Evolutionary conservation across 2,113 vertebrate species (phyloP).

Genomic region (Sakesphorus luctuosus): DNA sequence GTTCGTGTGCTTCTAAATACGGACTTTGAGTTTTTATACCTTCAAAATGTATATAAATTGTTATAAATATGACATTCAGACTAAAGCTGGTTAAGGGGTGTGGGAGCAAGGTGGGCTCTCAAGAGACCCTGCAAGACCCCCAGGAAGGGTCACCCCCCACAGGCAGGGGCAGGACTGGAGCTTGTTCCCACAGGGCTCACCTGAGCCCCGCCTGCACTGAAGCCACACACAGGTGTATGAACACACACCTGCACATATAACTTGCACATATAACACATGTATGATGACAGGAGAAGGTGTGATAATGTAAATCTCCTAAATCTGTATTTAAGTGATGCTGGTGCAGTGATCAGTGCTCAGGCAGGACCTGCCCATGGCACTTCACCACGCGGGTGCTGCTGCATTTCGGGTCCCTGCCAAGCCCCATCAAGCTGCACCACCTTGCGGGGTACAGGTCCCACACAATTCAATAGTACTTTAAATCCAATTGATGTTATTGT

Average conservation of each 20-base stretch:
- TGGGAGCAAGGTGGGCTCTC: neutral
- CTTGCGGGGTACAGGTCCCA: neutral
- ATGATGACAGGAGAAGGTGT: neutral
- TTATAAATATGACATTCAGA: accelerated
- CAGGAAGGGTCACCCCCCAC: accelerated
- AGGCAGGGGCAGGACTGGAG: neutral
- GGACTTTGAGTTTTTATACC: neutral
- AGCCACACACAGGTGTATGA: accelerated
- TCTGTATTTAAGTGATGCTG: neutral
- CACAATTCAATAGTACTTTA: accelerated
- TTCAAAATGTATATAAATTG: neutral
- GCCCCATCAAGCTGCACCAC: neutral
- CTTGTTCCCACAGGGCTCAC: neutral
- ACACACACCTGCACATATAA: accelerated
- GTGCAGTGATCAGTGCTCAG: no score
- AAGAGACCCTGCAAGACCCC: neutral
- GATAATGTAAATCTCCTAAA: neutral
- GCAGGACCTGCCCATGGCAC: no score
- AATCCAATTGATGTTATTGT: neutral
- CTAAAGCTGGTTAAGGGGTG: neutral
- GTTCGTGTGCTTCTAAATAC: neutral
- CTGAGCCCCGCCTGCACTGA: neutral
- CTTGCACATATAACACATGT: accelerated
- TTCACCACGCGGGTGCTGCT: accelerated
- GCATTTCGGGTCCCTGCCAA: neutral